Base-by-base conservation (phyloP, 2,888 invertebrate genomes). In the Euzophera pinguis region DNA sequence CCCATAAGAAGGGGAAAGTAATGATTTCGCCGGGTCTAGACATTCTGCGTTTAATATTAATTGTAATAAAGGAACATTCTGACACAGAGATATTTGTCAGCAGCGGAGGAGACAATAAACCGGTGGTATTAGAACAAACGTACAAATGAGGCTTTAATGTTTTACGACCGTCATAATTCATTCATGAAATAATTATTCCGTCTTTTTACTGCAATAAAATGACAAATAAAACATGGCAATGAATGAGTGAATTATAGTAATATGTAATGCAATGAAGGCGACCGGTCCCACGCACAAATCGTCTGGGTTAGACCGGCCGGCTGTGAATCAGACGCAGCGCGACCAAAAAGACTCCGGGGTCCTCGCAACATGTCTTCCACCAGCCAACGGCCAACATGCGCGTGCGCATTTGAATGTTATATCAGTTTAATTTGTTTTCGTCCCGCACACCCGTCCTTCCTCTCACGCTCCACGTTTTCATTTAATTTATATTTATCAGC, bases 401-500 rank as follows among this genome's bases (percentile, higher is more conserved):
- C 68, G 60, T 67, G 70, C 70, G 56, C 68, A 70, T 71, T 67
- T 68, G 58, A 67, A 73, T 73, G 67, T 72, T 69, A 64, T 71
- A 76, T 71, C 69, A 74, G 60, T 70, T 75, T 71, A 81, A 81
- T 84, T 81, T 78, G 78, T 78, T 75, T 73, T 72, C 72, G 67
- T 73, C 68, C 63, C 61, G 52, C 62, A 60, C 65, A 56, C 57
- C 70, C 66, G 67, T 73, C 71, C 69, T 66, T 68, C 63, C 73
- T 73, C 69, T 67, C 67, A 63, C 65, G 65, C 62, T 64, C 65
- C 73, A 71, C 67, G 73, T 81, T 81, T 83, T 77, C 74, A 74
- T 84, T 79, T 78, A 81, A 83, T 81, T 83, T 80, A 81, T 76
- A 81, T 83, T 81, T 81, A 85, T 81, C 81, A 80, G 78, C 77